Evolutionary conservation across 2,888 invertebrate species (phyloP).

Genomic region (Epinotia nisella): DNA sequence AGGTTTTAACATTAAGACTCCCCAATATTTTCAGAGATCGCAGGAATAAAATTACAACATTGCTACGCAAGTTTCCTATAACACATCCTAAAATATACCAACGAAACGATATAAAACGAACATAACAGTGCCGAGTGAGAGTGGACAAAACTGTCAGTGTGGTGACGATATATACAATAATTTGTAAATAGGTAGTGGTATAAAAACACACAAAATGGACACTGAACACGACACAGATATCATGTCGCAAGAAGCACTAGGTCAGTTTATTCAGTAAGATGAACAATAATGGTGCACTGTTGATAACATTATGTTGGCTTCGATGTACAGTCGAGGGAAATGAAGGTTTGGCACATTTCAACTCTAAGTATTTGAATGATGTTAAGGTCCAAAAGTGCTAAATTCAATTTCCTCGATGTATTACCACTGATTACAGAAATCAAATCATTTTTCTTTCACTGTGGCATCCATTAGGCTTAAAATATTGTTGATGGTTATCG

Average conservation of each 20-base stretch:
- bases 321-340: too few species aligned
- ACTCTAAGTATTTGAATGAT: too few species aligned
- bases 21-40: constrained; percentile 1
- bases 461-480: neutral
- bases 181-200: constrained; percentile 51
- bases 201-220: constrained; percentile 66
- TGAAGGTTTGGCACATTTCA: too few species aligned
- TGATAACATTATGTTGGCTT: constrained; percentile 39
- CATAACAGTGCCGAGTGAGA: constrained; percentile 41
- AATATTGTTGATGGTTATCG: neutral
- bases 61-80: neutral
- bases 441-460: constrained; percentile 16
- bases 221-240: constrained; percentile 71
- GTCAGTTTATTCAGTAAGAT: constrained; percentile 62
- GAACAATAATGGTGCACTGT: constrained; percentile 50
- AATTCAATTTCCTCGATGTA: too few species aligned
- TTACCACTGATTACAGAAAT: neutral
- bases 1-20: too few species aligned
- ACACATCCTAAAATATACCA: constrained; percentile 5
- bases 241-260: constrained; percentile 77
- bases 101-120: constrained; percentile 42
- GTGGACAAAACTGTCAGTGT: constrained; percentile 52
- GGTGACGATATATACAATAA: constrained; percentile 45
- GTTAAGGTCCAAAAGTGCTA: too few species aligned
- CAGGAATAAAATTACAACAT: neutral